Conservation (phyloP, 2,113 vertebrate genomes). For the Felis chaus region DNA sequence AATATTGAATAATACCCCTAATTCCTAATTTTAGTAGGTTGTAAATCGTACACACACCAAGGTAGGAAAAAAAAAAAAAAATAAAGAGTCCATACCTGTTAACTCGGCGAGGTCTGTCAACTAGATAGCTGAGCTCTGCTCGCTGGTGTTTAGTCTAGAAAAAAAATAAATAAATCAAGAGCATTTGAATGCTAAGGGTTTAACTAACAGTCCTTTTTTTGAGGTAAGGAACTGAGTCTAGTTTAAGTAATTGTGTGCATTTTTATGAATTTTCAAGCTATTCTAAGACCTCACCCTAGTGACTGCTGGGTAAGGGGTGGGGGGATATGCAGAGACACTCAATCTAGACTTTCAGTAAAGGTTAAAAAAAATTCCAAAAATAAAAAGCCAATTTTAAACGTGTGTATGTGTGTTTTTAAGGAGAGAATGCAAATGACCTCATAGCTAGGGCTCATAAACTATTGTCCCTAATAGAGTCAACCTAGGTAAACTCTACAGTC, state of each 20-base stretch:
- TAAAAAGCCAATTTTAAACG: not conserved
- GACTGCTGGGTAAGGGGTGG: not conserved
- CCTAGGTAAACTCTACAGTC: not conserved
- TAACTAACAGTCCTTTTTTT: conserved; percentile 33
- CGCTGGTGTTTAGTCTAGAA: conserved; percentile 98
- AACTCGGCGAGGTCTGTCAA: conserved; percentile 96
- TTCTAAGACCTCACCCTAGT: not conserved
- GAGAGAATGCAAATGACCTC: conserved; percentile 13
- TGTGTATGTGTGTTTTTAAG: not conserved
- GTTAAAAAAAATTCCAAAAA: not conserved
- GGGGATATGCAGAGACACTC: not conserved
- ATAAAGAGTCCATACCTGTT: conserved; percentile 93
- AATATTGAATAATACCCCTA: not conserved
- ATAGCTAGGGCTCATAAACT: not conserved
- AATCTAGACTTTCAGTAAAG: not conserved
- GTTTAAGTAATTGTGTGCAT: not conserved
- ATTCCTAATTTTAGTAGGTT: not conserved
- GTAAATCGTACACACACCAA: not conserved
- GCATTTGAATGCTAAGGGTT: conserved; percentile 69
- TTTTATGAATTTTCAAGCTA: conserved; percentile 5
- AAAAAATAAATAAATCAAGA: conserved; percentile 80
- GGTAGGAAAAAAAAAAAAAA: not conserved
- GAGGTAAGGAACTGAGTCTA: not conserved
- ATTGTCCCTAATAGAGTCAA: not conserved
- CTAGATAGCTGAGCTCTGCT: conserved; percentile 98